These are phyloP conservation scores for Bombus difficillimus DNA, from an alignment of 1,140 invertebrate species.

Conservation along the genomic window DNA sequence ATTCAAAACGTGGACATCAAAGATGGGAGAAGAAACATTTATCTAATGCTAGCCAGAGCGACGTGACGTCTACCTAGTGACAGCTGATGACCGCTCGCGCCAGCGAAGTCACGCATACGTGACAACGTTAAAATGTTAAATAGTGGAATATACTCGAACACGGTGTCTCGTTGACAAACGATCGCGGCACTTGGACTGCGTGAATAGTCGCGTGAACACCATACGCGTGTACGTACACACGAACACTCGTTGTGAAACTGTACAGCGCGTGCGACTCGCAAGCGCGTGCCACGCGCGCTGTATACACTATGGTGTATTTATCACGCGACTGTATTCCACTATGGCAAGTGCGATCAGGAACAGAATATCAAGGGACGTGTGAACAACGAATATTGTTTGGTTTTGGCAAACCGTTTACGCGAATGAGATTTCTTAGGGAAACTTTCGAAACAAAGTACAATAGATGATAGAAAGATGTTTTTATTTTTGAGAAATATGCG, in stretches of 20 bases:
- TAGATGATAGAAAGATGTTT: no score
- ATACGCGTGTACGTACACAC: background rate
- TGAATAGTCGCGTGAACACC: background rate
- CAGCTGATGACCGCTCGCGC: background rate
- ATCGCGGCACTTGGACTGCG: background rate
- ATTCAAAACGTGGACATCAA: background rate
- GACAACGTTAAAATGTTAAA: constrained; percentile 1
- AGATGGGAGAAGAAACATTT: background rate
- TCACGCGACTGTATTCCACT: background rate
- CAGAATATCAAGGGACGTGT: background rate
- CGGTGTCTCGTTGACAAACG: background rate
- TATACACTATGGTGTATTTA: background rate
- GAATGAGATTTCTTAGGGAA: background rate
- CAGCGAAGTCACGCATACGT: background rate
- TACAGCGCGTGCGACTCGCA: no score
- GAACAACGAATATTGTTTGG: background rate
- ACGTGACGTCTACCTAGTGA: background rate
- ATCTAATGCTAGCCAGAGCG: background rate
- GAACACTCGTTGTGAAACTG: no score
- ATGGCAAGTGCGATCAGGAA: background rate
- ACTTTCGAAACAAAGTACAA: background rate
- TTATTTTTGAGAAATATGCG: no score
- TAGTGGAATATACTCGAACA: background rate
- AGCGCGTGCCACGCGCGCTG: background rate
- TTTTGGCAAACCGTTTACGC: background rate